Evolutionary conservation across 1,140 invertebrate species (phyloP).

Genomic region (Pseudoatta argentina): DNA sequence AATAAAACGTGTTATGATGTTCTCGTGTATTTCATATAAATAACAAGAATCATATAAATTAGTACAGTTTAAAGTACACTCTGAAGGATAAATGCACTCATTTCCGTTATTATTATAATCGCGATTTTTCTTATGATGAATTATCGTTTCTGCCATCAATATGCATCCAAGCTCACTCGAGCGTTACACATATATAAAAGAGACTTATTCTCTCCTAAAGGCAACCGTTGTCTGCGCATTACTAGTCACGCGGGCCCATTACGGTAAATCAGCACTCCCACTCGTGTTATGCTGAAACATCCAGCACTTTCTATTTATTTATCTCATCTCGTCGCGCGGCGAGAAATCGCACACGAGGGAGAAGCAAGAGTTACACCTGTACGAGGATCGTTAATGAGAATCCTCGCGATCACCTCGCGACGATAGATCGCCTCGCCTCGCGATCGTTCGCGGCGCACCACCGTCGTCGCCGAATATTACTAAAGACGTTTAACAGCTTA

Average conservation of each 20-base stretch:
- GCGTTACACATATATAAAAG: constrained; percentile 47
- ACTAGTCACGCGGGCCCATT: constrained; percentile 30
- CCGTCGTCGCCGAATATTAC: constrained; percentile 74
- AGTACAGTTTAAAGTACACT: neutral
- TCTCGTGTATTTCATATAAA: neutral
- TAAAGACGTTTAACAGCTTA: constrained; percentile 77
- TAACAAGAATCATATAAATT: neutral
- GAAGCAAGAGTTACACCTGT: constrained; percentile 46
- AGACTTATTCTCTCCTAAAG: constrained; percentile 53
- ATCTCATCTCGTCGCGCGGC: constrained; percentile 27
- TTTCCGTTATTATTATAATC: constrained; percentile 25
- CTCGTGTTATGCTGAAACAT: constrained; percentile 18
- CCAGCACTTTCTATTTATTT: constrained; percentile 48
- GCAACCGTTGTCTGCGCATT: constrained; percentile 42
- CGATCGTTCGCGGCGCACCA: constrained; percentile 34
- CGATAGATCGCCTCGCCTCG: constrained; percentile 59
- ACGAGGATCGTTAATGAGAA: constrained; percentile 65
- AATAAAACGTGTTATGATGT: neutral
- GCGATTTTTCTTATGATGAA: constrained; percentile 29
- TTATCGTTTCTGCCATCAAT: constrained; percentile 31
- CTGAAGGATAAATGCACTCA: neutral
- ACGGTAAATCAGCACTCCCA: constrained; percentile 49
- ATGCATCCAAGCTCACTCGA: constrained; percentile 10
- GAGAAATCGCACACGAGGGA: constrained; percentile 17
- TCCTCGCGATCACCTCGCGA: constrained; percentile 48